A percentile compares a stretch with the other conserved stretches of the same genome.
phyloP scores from a whole-genome alignment of 1,140 invertebrate species.

The Drosophila melanica region DNA sequence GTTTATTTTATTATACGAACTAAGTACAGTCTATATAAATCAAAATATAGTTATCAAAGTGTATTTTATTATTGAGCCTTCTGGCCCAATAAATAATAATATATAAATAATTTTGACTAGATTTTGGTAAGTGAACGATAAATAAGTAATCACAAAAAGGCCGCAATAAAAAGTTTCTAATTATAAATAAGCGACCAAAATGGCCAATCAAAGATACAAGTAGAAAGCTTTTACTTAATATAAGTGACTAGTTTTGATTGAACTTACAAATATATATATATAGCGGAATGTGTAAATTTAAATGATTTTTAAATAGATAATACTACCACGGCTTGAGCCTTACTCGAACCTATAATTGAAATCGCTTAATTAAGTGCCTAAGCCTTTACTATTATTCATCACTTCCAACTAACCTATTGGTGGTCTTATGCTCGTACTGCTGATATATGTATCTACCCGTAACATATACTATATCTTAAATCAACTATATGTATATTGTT shows the following conservation, averaged over 20 bases:
- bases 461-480: conserved; percentile 41
- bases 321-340: conserved; percentile 17
- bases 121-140: conserved; percentile 36
- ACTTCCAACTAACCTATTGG: conserved; percentile 39
- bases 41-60: conserved; percentile 10
- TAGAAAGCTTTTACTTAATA: conserved; percentile 19
- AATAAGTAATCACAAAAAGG: conserved; percentile 49
- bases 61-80: neutral
- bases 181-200: conserved; percentile 8
- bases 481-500: conserved; percentile 15
- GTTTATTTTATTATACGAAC: conserved; percentile 16
- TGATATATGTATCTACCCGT: conserved; percentile 51
- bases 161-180: conserved; percentile 42
- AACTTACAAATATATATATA: conserved; percentile 27
- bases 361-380: neutral
- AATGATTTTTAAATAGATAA: conserved; percentile 1
- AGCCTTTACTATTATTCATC: conserved; percentile 9
- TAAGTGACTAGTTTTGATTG: conserved; percentile 20
- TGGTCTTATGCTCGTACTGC: conserved; percentile 33
- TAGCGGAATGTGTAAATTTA: conserved; percentile 1
- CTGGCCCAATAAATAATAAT: neutral
- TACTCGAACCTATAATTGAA: conserved; percentile 24
- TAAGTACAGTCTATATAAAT: conserved; percentile 11
- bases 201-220: conserved; percentile 2
- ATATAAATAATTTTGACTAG: conserved; percentile 50